Evolutionary conservation across 2,888 invertebrate genomes (phyloP), one percentile per base, ranked within the genome.

Genomic region (Zaprionus bogoriensis): DNA sequence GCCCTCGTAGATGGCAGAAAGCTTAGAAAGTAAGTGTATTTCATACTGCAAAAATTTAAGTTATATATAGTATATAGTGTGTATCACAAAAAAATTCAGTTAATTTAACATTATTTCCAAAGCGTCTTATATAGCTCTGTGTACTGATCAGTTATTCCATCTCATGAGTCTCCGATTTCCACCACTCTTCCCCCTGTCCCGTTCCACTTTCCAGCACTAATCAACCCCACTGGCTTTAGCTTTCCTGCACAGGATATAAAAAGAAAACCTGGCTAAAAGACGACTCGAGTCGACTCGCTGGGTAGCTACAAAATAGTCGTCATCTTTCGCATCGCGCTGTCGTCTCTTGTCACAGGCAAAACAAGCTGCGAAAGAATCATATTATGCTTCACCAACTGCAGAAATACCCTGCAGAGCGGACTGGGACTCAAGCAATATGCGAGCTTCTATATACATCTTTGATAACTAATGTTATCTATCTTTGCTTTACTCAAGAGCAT

Each of bases 271-370:
- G 53, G 45, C 54, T 52, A 45, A 45, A 55, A 58, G 22, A 27
- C 68, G 64, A 66, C 57, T 48, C 63, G 41, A 57, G n/a, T n/a
- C n/a, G n/a, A n/a, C n/a, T 57, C 52, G 61, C 42, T 57, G 30
- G 30, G 30, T 60, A 54, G 54, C 61, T 57, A 61, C 67, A 62
- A 73, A 80, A 83, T 72, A 64, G 73, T 62, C 81, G 55, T 70
- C 84, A 73, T 69, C 77, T 60, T 64, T 65, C 58, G 69, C 74
- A 63, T 22, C 45, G 67, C 45, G 55, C 39, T 54, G 41, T 47
- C 59, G 48, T 67, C 62, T 68, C 46, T 38, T 64, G 60, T 67
- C 59, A 63, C 28, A 47, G 55, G 71, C 53, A 63, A 72, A 77
- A 60, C 53, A 74, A 62, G 44, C 46, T 50, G 28, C 4, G 48